phyloP scores from a whole-genome alignment of 2,113 vertebrate species.

The Podilymbus podiceps region DNA sequence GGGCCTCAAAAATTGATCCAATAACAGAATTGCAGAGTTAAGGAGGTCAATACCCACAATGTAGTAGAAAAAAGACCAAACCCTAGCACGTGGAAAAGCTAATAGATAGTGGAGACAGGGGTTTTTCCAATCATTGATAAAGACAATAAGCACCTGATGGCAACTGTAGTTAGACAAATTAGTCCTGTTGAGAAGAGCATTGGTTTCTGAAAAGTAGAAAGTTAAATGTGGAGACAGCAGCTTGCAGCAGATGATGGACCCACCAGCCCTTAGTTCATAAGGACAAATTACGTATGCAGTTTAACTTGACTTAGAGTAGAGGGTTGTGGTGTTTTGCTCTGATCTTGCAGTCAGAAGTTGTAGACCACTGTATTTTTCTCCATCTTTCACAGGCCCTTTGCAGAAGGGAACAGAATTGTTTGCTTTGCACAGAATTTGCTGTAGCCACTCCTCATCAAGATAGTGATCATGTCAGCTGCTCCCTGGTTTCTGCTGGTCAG shows the following conservation, averaged over 20 bases:
- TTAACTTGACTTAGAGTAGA: background rate
- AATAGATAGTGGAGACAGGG: background rate
- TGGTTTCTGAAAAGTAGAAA: background rate
- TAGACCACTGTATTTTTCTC: background rate
- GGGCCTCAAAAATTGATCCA: background rate
- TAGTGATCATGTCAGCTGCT: background rate
- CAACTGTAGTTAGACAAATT: background rate
- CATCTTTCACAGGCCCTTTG: background rate
- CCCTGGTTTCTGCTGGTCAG: background rate
- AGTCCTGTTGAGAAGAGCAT: background rate
- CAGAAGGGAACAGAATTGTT: background rate
- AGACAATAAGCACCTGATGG: background rate
- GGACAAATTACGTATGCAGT: background rate
- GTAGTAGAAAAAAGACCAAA: background rate
- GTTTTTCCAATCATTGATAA: background rate
- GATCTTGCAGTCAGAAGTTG: background rate
- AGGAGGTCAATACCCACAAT: background rate
- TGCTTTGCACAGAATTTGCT: background rate
- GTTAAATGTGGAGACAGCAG: background rate
- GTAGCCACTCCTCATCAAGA: background rate
- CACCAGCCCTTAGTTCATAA: background rate
- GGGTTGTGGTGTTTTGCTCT: background rate
- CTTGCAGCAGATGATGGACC: background rate
- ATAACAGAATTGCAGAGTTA: background rate
- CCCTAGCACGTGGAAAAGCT: background rate